Evolutionary conservation across 1,140 invertebrate genomes (phyloP).

Genomic region (Papilio helenus): DNA sequence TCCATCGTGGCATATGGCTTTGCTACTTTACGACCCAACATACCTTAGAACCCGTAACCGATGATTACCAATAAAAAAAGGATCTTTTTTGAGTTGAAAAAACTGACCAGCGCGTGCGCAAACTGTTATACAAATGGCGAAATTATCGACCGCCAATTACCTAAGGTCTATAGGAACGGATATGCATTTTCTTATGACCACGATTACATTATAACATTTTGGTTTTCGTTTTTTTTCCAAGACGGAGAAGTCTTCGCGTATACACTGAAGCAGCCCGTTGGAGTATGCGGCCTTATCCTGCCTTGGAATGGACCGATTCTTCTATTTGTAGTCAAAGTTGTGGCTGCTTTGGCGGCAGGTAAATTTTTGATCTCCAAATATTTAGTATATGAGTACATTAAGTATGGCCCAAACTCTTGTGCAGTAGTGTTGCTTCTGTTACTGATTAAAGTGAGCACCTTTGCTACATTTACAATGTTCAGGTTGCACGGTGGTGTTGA

Average conservation of each 20-base stretch:
- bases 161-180: background rate
- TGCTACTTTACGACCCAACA: conserved; percentile 56
- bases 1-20: conserved; percentile 55
- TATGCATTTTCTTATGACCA: background rate
- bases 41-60: conserved; percentile 36
- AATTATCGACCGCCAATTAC: conserved; percentile 1
- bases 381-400: no score
- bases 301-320: conserved; percentile 87
- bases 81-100: conserved; percentile 39
- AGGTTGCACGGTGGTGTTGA: background rate
- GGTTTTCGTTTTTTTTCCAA: no score
- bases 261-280: no score
- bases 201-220: no score
- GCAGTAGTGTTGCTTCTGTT: no score
- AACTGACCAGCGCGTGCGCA: conserved; percentile 24
- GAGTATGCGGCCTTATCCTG: conserved; percentile 55
- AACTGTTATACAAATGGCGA: background rate
- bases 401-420: no score
- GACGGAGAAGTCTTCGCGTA: background rate
- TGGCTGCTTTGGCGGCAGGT: conserved; percentile 84
- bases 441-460: no score
- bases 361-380: conserved; percentile 58
- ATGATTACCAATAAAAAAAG: conserved; percentile 48
- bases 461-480: no score
- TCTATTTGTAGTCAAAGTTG: conserved; percentile 88